Conservation (phyloP, 2,888 invertebrate genomes). For the Orthosia gracilis region DNA sequence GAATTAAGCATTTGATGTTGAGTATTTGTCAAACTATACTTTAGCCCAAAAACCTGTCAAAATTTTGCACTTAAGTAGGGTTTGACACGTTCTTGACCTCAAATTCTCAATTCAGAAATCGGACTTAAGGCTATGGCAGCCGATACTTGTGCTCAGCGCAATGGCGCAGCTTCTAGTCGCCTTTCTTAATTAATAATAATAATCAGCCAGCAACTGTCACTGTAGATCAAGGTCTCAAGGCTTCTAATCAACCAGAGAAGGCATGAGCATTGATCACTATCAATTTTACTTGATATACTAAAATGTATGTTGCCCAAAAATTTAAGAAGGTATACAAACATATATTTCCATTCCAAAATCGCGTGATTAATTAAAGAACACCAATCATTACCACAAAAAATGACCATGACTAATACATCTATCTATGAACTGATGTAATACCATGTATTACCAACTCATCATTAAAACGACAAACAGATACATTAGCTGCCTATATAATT, state of each 20-base stretch:
- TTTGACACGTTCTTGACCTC: too few species aligned
- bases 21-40: too few species aligned
- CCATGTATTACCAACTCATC: not conserved
- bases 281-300: not conserved
- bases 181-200: too few species aligned
- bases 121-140: not conserved
- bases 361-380: not conserved
- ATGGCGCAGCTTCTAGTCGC: too few species aligned
- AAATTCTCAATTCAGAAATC: not conserved
- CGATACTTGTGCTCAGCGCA: not conserved
- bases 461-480: conserved; percentile 29
- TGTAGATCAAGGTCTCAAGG: too few species aligned
- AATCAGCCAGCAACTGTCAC: too few species aligned
- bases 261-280: too few species aligned
- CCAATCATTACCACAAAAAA: not conserved
- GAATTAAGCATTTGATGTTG: not conserved
- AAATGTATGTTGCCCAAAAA: not conserved
- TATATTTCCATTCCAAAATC: not conserved
- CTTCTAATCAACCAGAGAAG: too few species aligned
- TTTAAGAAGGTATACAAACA: not conserved
- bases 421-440: conserved; percentile 5
- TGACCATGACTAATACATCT: not conserved
- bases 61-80: too few species aligned
- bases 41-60: too few species aligned
- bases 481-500: conserved; percentile 37